Percentiles rank a stretch among this genome's conserved stretches.
These are phyloP conservation scores for Cossypha caffra DNA, from an alignment of 2,797 vertebrate species.

Conservation along the genomic window DNA sequence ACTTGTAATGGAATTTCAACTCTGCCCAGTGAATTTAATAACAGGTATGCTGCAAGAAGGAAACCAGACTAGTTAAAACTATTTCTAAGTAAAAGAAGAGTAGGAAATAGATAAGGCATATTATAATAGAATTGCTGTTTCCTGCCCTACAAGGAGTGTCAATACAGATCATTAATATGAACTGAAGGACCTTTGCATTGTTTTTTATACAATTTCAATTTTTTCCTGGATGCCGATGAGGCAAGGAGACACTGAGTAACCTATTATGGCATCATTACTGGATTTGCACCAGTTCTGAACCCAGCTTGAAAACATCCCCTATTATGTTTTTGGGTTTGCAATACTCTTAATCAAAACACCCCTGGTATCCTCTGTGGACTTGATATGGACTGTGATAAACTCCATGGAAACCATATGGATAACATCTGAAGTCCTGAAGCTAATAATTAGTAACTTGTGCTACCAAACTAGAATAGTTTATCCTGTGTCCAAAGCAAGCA, in stretches of 20 bases:
- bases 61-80: background rate
- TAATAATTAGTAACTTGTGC: background rate
- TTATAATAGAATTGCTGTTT: background rate
- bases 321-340: background rate
- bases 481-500: background rate
- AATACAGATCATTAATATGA: background rate
- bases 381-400: background rate
- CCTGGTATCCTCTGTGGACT: background rate
- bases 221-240: background rate
- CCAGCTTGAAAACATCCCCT: background rate
- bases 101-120: background rate
- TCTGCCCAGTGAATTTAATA: background rate
- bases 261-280: background rate
- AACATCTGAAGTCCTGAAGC: background rate
- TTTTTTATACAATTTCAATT: background rate
- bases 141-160: background rate
- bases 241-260: background rate
- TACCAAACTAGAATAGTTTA: background rate
- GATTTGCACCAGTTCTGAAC: background rate
- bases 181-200: background rate
- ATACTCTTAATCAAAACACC: background rate
- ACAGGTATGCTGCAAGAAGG: background rate
- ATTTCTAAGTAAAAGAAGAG: background rate
- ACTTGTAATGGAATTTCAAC: background rate
- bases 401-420: background rate